Evolutionary conservation across 2,888 invertebrate species (phyloP), one percentile per base, ranked within the genome.

Genomic region (Neoscelio sp.): DNA sequence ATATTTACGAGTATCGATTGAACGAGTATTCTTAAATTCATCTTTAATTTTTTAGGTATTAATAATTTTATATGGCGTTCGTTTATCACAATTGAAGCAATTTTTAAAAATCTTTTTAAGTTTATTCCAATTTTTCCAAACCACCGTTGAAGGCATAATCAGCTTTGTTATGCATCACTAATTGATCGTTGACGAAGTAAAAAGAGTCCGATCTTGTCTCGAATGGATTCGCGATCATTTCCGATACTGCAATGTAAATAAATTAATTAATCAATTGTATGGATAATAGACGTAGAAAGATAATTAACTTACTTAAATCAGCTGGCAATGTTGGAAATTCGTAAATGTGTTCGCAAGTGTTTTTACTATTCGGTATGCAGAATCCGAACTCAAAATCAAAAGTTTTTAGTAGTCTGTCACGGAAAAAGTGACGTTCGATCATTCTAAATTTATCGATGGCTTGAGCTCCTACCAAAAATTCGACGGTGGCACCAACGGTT

Each of bases 321-420:
- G 95, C 93, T 78, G 96, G 95, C 85, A 99, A 92, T 71, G 95
- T 93, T 7, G 99, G 99, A 92, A 99, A 99, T 91, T 99, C 98
- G 88, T 99, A 99, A 91, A 99, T 99, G 91, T 99, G 99, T 92
- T 99, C 99, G 91, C 99, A 99, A 7, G 98, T 98, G 90, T 99
- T 99, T 88, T 96, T 95, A 78, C 98, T 99, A 91, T 96, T 96
- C 42, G 99, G 99, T 91, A 99, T 99, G 91, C 99, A 99, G 91
- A 98, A 99, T 46, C 99, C 99, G 93, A 99, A 99, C 91, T 99
- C 98, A 92, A 99, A 99, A 91, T 99, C 99, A 92, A 99, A 99
- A 6, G 98, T 98, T 92, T 99, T 99, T 64, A 99, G 92, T 80
- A 98, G 92, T 71, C 95, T 95, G 86, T 99, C 97, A 73, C 97